phyloP scores from a whole-genome alignment of 2,888 invertebrate species.

The Euspilapteryx auroguttella region DNA sequence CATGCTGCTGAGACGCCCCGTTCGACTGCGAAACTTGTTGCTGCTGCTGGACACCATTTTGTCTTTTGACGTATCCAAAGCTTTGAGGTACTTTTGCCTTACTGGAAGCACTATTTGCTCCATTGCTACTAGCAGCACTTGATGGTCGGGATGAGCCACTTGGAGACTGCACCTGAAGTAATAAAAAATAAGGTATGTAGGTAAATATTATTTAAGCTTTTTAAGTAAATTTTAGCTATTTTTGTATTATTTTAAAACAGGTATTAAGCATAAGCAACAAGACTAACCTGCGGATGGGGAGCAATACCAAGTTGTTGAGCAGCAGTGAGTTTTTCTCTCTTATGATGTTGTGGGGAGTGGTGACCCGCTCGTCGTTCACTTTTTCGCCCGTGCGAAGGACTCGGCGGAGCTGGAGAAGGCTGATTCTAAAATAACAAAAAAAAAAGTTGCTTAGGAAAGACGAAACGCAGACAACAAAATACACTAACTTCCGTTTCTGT shows the following conservation, averaged over 20 bases:
- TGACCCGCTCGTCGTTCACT: constrained; percentile 44
- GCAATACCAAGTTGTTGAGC: constrained; percentile 51
- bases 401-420: constrained; percentile 38
- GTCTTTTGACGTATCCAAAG: constrained; percentile 83
- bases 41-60: constrained; percentile 64
- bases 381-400: constrained; percentile 45
- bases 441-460: too few species aligned
- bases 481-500: too few species aligned
- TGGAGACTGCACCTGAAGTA: constrained; percentile 50
- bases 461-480: too few species aligned
- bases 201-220: too few species aligned
- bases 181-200: constrained; percentile 6
- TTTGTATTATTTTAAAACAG: too few species aligned
- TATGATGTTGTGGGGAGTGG: constrained; percentile 49
- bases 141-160: constrained; percentile 49
- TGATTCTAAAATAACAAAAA: constrained; percentile 30
- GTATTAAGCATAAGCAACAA: too few species aligned
- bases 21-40: constrained; percentile 36
- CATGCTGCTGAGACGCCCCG: constrained; percentile 29
- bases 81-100: constrained; percentile 80
- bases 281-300: constrained; percentile 45
- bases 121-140: constrained; percentile 52
- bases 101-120: constrained; percentile 53
- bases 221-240: too few species aligned
- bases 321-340: constrained; percentile 48